Evolutionary conservation across 2,113 vertebrate genomes (phyloP).

Genomic region (Pholis gunnellus): DNA sequence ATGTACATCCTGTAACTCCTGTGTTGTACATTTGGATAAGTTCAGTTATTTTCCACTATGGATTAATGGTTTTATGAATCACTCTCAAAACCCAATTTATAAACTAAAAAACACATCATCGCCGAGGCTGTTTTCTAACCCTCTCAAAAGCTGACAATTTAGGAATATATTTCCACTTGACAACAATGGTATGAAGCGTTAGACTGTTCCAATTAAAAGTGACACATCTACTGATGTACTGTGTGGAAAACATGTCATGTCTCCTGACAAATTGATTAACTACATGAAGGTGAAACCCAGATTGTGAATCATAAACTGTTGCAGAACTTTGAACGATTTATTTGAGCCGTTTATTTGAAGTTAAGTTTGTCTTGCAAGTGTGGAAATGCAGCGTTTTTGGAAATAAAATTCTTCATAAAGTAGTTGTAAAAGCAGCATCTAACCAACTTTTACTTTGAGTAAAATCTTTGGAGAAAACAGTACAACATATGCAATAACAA

Average conservation of each 20-base stretch:
- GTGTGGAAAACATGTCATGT: constrained; percentile 18
- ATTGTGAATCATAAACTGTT: background rate
- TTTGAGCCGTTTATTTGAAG: background rate
- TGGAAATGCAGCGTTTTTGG: background rate
- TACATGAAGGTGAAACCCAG: background rate
- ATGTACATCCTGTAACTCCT: background rate
- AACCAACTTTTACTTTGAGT: background rate
- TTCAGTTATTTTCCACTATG: constrained; percentile 1
- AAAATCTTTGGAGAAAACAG: background rate
- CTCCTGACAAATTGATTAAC: background rate
- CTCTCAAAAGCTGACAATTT: constrained; percentile 25
- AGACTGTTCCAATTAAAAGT: constrained; percentile 54
- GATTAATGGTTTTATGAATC: constrained; percentile 5
- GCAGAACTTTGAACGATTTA: background rate
- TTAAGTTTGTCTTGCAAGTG: background rate
- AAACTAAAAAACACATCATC: background rate
- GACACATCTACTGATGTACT: constrained; percentile 33
- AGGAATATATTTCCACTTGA: constrained; percentile 26
- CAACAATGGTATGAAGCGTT: constrained; percentile 12
- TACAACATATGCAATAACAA: background rate
- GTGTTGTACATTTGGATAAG: background rate
- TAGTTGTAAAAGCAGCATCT: background rate
- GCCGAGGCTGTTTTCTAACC: background rate
- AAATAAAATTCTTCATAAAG: background rate
- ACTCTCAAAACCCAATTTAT: background rate